A percentile compares a stretch with the other conserved stretches of the same genome.
Conservation (phyloP, 1,140 invertebrate genomes). For the Conopomorpha cramerella region DNA sequence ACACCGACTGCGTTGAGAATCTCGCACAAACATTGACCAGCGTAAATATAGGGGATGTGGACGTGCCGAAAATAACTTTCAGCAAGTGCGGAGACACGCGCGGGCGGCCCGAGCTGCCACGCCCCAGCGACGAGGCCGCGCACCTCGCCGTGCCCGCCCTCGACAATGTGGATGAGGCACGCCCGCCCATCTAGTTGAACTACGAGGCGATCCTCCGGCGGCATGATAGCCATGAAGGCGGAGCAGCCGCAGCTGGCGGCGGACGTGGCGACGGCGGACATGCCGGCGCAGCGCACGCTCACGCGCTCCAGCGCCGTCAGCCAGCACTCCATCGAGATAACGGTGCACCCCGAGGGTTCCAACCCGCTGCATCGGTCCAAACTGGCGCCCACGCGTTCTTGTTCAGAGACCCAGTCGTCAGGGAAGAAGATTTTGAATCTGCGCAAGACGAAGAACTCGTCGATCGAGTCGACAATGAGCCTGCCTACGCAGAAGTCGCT, state of each 20-base stretch:
- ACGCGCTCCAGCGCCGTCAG: constrained; percentile 62
- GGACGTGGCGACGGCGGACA: constrained; percentile 31
- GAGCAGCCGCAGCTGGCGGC: constrained; percentile 38
- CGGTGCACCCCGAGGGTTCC: constrained; percentile 37
- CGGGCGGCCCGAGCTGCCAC: constrained; percentile 16
- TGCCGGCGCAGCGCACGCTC: constrained; percentile 32
- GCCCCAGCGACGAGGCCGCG: constrained; percentile 32
- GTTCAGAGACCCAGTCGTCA: constrained; percentile 43
- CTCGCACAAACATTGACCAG: constrained; percentile 34
- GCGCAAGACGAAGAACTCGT: constrained; percentile 54
- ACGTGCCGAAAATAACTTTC: constrained; percentile 50
- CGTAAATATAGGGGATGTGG: constrained; percentile 35
- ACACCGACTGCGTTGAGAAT: constrained; percentile 26
- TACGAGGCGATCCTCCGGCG: constrained; percentile 5
- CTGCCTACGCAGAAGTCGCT: constrained; percentile 57
- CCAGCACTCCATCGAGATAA: constrained; percentile 62
- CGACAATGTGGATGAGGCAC: constrained; percentile 35
- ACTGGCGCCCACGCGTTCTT: constrained; percentile 43
- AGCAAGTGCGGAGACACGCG: constrained; percentile 49
- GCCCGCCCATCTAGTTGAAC: constrained; percentile 43
- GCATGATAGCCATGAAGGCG: constrained; percentile 50
- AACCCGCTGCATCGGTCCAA: constrained; percentile 51
- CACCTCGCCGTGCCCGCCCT: constrained; percentile 48
- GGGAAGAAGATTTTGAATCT: constrained; percentile 49
- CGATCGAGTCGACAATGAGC: constrained; percentile 57